Evolutionary conservation across 1,140 invertebrate species (phyloP).

Genomic region (Linepithema humile): DNA sequence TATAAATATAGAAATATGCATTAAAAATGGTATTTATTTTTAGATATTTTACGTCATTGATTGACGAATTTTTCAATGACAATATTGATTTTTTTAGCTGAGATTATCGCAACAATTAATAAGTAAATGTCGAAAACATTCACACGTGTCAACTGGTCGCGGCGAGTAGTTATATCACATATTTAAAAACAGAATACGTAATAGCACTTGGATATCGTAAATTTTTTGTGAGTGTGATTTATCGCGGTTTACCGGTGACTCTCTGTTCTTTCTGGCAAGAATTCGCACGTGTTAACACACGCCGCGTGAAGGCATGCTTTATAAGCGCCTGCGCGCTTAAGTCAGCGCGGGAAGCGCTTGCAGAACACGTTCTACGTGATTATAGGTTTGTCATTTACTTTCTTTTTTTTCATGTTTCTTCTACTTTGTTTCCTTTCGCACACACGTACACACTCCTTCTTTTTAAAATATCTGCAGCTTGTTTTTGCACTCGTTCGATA

Average conservation of each 20-base stretch:
- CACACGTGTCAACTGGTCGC: not conserved
- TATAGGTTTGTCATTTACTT: not conserved
- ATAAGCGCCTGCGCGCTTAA: not conserved
- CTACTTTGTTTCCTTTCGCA: no score
- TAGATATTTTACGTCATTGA: no score
- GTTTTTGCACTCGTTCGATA: not conserved
- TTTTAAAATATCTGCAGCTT: not conserved
- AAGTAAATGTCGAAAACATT: not conserved
- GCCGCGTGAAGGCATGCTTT: no score
- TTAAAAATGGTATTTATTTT: no score
- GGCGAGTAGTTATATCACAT: not conserved
- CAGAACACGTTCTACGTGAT: not conserved
- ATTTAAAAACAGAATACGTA: no score
- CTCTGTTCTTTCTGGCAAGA: no score
- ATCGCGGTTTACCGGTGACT: not conserved
- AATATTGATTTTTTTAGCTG: not conserved
- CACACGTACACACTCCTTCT: not conserved
- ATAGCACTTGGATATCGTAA: not conserved
- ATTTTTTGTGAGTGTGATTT: not conserved
- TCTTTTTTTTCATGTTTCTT: conserved; percentile 5
- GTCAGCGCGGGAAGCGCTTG: not conserved
- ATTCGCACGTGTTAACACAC: not conserved
- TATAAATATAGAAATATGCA: no score
- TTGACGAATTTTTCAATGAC: conserved; percentile 26
- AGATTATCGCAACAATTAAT: no score